Evolutionary conservation across 2,797 vertebrate genomes (phyloP).

Genomic region (Odontamblyopus lacepedii): DNA sequence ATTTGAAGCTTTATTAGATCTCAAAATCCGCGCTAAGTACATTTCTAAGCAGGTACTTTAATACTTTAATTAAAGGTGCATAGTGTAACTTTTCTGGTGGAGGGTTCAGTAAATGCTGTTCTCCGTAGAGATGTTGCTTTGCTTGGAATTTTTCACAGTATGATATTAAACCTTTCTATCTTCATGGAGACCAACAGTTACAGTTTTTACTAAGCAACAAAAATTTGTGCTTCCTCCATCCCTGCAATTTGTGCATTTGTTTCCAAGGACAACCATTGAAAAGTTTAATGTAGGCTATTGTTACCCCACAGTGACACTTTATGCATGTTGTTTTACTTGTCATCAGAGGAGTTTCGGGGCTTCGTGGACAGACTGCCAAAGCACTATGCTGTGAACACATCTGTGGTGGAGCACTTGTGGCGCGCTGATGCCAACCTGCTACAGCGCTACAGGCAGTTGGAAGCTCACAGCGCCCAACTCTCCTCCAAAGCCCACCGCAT

Average conservation of each 20-base stretch:
- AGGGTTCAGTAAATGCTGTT: too few species aligned
- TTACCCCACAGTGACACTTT: conserved; percentile 46
- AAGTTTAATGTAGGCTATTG: conserved; percentile 15
- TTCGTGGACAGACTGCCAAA: conserved; percentile 91
- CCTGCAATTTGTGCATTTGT: conserved; percentile 29
- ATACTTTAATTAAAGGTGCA: too few species aligned
- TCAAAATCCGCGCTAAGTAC: too few species aligned
- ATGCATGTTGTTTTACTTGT: conserved; percentile 46
- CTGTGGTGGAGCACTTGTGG: conserved; percentile 91
- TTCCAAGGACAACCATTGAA: conserved; percentile 46
- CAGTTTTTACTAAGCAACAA: too few species aligned
- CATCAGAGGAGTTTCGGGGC: conserved; percentile 91
- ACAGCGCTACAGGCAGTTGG: conserved; percentile 89
- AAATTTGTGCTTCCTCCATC: too few species aligned
- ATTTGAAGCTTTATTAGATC: too few species aligned
- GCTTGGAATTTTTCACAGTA: too few species aligned
- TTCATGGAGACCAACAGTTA: too few species aligned
- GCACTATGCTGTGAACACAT: conserved; percentile 91
- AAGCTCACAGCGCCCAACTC: conserved; percentile 84
- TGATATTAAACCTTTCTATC: too few species aligned
- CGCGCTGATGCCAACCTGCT: conserved; percentile 87
- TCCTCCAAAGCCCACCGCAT: conserved; percentile 86
- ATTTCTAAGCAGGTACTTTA: too few species aligned
- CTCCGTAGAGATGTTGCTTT: too few species aligned
- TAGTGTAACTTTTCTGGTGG: too few species aligned